phyloP scores from a whole-genome alignment of 1,140 invertebrate genomes.

The roundworm (Caenorhabditis elegans) region DNA sequence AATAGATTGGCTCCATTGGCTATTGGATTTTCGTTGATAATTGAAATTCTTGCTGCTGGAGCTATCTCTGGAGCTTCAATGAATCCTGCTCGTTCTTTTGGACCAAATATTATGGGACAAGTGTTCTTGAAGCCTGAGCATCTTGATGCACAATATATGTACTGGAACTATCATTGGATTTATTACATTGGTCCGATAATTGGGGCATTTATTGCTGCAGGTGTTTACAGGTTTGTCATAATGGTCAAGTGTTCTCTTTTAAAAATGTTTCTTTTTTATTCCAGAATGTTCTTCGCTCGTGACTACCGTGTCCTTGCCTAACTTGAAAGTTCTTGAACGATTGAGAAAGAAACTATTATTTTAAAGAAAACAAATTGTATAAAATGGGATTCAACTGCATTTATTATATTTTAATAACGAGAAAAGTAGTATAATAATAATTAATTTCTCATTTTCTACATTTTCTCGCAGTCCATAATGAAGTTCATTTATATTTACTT shows the following conservation, averaged over 20 bases:
- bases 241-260: not conserved
- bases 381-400: no score
- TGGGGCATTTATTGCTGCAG: slow-evolving; percentile 62
- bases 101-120: slow-evolving; percentile 64
- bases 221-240: not conserved
- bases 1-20: slow-evolving; percentile 62
- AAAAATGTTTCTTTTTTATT: not conserved
- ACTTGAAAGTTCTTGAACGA: not conserved
- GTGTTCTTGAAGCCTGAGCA: slow-evolving; percentile 32
- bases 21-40: slow-evolving; percentile 65
- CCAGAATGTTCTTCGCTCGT: slow-evolving; percentile 40
- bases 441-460: no score
- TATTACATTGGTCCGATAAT: slow-evolving; percentile 67
- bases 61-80: slow-evolving; percentile 67
- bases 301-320: slow-evolving; percentile 39
- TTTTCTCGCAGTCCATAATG: no score
- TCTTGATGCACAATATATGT: not conserved
- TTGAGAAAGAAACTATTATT: no score
- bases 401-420: not conserved
- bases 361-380: no score
- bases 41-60: slow-evolving; percentile 62
- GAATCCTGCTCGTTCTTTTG: slow-evolving; percentile 68
- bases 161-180: slow-evolving; percentile 67
- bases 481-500: no score
- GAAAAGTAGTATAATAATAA: no score